A percentile compares a stretch with the other conserved stretches of the same genome.
Evolutionary conservation across 2,797 vertebrate species (phyloP).

Genomic region (Staurois parvus): DNA sequence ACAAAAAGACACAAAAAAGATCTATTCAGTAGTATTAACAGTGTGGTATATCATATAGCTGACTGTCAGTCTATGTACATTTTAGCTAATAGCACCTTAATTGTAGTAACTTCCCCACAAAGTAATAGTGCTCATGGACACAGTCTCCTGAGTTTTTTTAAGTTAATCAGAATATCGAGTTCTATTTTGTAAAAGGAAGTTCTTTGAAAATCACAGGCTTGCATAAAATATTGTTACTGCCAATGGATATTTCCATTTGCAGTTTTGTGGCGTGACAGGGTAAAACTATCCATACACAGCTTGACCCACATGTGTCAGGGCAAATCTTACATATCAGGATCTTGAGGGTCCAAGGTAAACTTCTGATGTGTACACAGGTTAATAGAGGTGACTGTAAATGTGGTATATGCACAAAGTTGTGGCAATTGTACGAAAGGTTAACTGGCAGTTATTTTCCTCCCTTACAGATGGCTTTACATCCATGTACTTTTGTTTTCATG

Average conservation of each 20-base stretch:
- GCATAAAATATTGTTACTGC: background rate
- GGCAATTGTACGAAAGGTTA: no score
- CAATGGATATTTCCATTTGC: background rate
- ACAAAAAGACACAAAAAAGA: background rate
- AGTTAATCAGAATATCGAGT: background rate
- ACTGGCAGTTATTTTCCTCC: no score
- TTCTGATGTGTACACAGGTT: no score
- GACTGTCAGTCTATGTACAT: background rate
- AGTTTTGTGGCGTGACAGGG: background rate
- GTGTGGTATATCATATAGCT: background rate
- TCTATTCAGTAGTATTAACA: background rate
- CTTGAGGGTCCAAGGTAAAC: no score
- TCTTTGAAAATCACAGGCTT: background rate
- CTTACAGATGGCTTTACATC: no score
- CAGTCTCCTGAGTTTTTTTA: background rate
- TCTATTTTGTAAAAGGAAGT: background rate
- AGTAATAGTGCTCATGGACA: background rate
- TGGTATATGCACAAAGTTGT: no score
- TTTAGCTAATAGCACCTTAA: background rate
- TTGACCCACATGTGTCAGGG: no score
- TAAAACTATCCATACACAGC: no score
- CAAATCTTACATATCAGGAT: no score
- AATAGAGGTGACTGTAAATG: no score
- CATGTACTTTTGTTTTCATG: no score
- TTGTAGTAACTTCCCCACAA: background rate